Evolutionary conservation across 2,113 vertebrate genomes (phyloP), one percentile per base, ranked within the genome.

Genomic region (Oenanthe melanoleuca): DNA sequence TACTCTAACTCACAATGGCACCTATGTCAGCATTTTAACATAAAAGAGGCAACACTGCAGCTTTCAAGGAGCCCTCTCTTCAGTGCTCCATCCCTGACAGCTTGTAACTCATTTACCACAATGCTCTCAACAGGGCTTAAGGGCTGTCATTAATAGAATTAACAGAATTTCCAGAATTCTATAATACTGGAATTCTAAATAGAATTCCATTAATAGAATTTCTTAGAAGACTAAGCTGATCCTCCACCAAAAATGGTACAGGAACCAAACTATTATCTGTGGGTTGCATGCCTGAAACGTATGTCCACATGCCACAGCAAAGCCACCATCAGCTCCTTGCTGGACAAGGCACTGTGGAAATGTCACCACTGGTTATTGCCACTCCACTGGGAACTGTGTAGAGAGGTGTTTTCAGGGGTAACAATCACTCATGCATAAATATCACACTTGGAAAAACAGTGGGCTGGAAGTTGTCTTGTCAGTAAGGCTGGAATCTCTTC

Each of bases 161-260:
- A 45, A 45, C 9, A 20, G 44, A 45, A 19, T 45, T 45, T 45
- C 44, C 18, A 45, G 44, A 45, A 45, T 44, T 44, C 16, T 44
- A 18, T 44, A 44, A 44, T 44, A 20, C 44, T 45, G 44, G 44
- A 45, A 45, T 45, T 45, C 19, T 45, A 45, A 20, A 45, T 45
- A 45, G 40, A 40, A 40, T 40, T 40, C 37, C 50, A n/a, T 17
- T 61, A 65, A 69, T 6, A 71, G 12, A 8, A 6, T 70, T 74
- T 24, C 31, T 42, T 9, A 34, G 26, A 83, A 74, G 9, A 72
- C 16, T 5, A 60, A 34, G 33, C n/a, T 80, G 42, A 73, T 44
- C 50, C 29, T 71, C 38, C 57, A 79, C 12, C 37, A 65, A n/a
- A 52, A 59, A 69, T 0, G 2, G 6, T 9, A 28, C 0, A 55